Conservation (phyloP, 2,888 invertebrate species). For the Epistrophe eligans region DNA sequence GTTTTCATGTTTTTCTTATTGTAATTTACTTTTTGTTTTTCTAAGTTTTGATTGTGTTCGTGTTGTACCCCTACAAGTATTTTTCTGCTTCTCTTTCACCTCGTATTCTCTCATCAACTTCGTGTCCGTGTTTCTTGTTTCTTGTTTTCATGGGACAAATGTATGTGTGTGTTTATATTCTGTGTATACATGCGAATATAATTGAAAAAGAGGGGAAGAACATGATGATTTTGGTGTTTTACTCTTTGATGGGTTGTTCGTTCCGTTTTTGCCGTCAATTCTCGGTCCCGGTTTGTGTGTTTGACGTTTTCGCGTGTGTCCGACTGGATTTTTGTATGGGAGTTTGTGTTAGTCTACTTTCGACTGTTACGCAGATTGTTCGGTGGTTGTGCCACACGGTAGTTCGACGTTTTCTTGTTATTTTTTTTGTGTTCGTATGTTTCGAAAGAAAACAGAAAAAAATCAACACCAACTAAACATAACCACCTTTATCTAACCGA, state of each 20-base stretch:
- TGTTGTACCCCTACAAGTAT: constrained; percentile 24
- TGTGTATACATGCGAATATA: constrained; percentile 25
- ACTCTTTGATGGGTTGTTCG: constrained; percentile 71
- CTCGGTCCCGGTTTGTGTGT: constrained; percentile 47
- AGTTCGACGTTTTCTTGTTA: constrained; percentile 63
- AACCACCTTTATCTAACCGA: constrained; percentile 11
- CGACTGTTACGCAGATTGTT: constrained; percentile 84
- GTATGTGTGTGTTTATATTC: constrained; percentile 9
- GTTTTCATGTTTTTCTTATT: constrained; percentile 51
- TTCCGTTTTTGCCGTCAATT: constrained; percentile 26
- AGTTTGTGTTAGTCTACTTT: constrained; percentile 84
- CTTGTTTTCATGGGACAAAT: neutral
- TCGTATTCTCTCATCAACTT: neutral
- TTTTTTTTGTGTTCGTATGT: constrained; percentile 46
- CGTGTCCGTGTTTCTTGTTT: no score
- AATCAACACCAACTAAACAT: constrained; percentile 17
- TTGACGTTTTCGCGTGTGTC: constrained; percentile 82
- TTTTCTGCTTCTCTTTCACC: constrained; percentile 17
- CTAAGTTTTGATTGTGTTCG: constrained; percentile 1
- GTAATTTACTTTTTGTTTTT: constrained; percentile 27
- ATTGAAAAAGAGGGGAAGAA: constrained; percentile 69
- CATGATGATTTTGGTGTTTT: constrained; percentile 74
- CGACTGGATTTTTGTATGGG: constrained; percentile 79
- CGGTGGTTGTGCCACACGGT: constrained; percentile 80
- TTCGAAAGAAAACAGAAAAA: constrained; percentile 31